Conservation (phyloP, 2,113 vertebrate species). For the Archilochus colubris region DNA sequence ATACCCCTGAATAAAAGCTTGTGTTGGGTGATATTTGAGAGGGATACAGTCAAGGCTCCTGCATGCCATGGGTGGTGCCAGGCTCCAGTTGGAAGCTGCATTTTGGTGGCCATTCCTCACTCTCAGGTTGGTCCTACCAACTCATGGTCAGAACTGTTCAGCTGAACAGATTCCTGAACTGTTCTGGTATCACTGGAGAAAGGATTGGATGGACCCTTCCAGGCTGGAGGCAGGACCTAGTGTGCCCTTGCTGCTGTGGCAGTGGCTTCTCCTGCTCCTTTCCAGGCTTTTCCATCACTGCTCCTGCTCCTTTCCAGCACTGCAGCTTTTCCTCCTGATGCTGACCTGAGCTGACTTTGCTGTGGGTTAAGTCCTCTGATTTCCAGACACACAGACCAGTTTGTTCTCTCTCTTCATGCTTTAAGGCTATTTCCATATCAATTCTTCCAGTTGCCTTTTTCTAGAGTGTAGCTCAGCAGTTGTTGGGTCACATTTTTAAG, state of each 20-base stretch:
- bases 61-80: accelerated
- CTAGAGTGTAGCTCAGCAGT: not conserved
- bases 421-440: not conserved
- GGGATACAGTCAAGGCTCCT: not conserved
- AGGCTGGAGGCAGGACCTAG: not conserved
- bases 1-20: not conserved
- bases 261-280: not conserved
- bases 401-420: not conserved
- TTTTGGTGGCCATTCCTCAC: not conserved
- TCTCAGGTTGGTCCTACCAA: not conserved
- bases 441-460: not conserved
- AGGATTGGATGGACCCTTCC: not conserved
- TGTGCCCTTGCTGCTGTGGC: not conserved
- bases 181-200: accelerated
- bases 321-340: not conserved
- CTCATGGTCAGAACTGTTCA: not conserved
- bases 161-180: not conserved
- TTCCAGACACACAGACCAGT: not conserved
- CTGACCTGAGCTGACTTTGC: not conserved
- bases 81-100: not conserved
- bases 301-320: not conserved
- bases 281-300: not conserved
- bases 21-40: not conserved
- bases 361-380: not conserved
- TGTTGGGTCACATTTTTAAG: not conserved